Conservation (phyloP, 1,140 invertebrate species). For the Drosophila leontia region DNA sequence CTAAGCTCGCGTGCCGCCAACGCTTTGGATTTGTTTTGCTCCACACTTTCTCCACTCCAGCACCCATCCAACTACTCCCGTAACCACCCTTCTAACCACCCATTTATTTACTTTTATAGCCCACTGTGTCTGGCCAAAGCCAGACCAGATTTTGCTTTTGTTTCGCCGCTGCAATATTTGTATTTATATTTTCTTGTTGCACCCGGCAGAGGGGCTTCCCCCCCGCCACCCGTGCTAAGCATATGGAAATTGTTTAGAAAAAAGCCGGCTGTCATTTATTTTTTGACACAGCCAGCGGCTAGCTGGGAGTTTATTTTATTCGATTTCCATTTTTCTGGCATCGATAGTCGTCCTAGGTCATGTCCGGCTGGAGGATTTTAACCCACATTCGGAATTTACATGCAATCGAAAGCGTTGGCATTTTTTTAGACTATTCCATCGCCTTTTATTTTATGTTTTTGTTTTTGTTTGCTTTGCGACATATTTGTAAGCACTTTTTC, state of each 20-base stretch:
- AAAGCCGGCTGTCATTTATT: conserved; percentile 62
- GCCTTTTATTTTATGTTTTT: neutral
- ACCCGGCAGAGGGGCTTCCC: conserved; percentile 4
- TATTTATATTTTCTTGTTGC: conserved; percentile 65
- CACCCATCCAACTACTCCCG: neutral
- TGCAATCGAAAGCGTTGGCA: conserved; percentile 62
- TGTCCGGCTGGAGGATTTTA: conserved; percentile 63
- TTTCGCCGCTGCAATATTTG: conserved; percentile 53
- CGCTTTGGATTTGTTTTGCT: conserved; percentile 58
- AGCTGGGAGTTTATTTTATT: conserved; percentile 48
- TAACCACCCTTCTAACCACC: conserved; percentile 22
- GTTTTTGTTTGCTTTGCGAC: conserved; percentile 17
- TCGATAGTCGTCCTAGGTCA: conserved; percentile 65
- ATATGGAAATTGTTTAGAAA: conserved; percentile 73
- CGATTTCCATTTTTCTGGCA: conserved; percentile 47
- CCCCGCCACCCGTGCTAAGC: conserved; percentile 42
- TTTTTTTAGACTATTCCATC: conserved; percentile 38
- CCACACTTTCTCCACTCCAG: conserved; percentile 1
- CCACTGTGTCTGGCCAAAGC: conserved; percentile 52
- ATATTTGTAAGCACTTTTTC: conserved; percentile 34
- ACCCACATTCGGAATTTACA: conserved; percentile 69
- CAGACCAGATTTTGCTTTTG: conserved; percentile 39
- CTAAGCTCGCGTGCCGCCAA: conserved; percentile 72
- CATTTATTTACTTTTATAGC: conserved; percentile 69
- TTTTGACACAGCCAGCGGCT: conserved; percentile 39